phyloP scores from a whole-genome alignment of 1,140 invertebrate genomes.

The Drosophila arizonae region DNA sequence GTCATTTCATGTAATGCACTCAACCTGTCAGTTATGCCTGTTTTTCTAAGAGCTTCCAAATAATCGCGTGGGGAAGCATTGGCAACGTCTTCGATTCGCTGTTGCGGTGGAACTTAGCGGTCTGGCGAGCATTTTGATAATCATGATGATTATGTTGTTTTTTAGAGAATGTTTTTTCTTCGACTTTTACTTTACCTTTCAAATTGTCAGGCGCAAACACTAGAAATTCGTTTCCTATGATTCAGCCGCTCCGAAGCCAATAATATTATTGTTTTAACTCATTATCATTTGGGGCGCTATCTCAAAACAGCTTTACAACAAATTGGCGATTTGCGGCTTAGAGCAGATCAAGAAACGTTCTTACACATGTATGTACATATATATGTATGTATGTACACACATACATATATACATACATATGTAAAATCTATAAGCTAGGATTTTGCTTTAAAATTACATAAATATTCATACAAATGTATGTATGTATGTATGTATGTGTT shows the following conservation, averaged over 20 bases:
- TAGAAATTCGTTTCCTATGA: slow-evolving; percentile 5
- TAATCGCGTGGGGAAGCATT: not conserved
- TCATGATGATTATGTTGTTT: slow-evolving; percentile 4
- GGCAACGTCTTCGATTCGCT: slow-evolving; percentile 40
- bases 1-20: slow-evolving; percentile 23
- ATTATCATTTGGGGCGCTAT: not conserved
- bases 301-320: not conserved
- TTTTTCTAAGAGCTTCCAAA: not conserved
- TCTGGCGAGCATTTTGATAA: slow-evolving; percentile 16
- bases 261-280: slow-evolving; percentile 32
- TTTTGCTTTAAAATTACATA: not conserved
- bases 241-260: slow-evolving; percentile 14
- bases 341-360: not conserved
- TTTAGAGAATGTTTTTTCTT: not conserved
- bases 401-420: no score
- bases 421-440: not conserved
- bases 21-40: not conserved
- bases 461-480: not conserved
- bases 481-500: no score
- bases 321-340: not conserved
- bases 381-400: not conserved
- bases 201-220: slow-evolving; percentile 3
- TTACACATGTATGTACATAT: not conserved
- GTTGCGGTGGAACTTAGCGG: slow-evolving; percentile 29
- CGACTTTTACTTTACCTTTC: not conserved